These are phyloP conservation scores for Anoplolepis gracilipes DNA, from an alignment of 1,140 invertebrate genomes.

Conservation along the genomic window DNA sequence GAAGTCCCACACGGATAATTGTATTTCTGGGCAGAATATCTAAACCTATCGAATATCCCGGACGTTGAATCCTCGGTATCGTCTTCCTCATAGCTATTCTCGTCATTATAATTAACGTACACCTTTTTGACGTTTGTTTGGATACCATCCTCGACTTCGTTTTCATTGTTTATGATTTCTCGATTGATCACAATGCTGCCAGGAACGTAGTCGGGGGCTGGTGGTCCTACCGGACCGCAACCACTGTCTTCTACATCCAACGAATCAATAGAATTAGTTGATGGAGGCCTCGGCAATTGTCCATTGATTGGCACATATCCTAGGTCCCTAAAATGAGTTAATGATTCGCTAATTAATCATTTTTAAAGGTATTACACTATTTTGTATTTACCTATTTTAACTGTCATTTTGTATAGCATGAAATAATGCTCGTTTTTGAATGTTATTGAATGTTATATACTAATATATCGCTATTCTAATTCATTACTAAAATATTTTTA, in stretches of 20 bases:
- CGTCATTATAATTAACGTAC: neutral
- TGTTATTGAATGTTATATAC: too few species aligned
- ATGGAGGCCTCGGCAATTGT: neutral
- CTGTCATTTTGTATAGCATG: too few species aligned
- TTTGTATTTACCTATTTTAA: too few species aligned
- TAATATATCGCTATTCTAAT: neutral
- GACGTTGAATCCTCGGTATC: neutral
- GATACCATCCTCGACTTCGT: neutral
- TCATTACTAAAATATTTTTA: neutral
- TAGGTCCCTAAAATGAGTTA: conserved; percentile 68
- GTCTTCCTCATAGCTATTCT: conserved; percentile 24
- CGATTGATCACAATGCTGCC: conserved; percentile 61
- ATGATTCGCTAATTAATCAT: neutral
- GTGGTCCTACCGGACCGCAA: conserved; percentile 70
- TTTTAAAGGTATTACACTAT: neutral
- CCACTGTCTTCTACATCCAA: conserved; percentile 5
- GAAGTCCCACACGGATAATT: neutral
- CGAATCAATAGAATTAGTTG: neutral
- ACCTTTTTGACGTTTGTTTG: neutral
- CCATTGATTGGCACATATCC: conserved; percentile 66
- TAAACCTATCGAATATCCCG: conserved; percentile 43
- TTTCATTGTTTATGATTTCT: neutral
- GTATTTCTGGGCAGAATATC: neutral
- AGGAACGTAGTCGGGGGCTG: conserved; percentile 66
- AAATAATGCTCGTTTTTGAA: neutral